These are phyloP conservation scores for Trichosurus vulpecula DNA, from an alignment of 2,797 vertebrate genomes.

Conservation along the genomic window DNA sequence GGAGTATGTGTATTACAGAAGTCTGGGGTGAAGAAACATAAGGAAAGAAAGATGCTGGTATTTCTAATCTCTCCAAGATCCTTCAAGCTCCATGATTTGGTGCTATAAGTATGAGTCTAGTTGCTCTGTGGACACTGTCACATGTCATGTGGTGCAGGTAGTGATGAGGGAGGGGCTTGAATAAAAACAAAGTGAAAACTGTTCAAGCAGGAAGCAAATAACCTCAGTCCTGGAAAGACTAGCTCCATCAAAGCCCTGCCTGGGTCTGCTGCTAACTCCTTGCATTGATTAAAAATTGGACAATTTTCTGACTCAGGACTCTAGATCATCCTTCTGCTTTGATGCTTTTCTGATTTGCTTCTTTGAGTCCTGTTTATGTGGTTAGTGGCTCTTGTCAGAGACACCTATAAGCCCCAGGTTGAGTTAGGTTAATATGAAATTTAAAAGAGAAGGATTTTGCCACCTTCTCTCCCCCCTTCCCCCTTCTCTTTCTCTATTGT, in stretches of 20 bases:
- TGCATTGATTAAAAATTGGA: background rate
- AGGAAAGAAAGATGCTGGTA: background rate
- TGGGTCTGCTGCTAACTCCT: background rate
- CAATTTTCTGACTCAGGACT: background rate
- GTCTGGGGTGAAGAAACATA: no score
- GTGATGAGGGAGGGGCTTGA: background rate
- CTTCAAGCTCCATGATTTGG: background rate
- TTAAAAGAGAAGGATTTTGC: background rate
- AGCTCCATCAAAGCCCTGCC: background rate
- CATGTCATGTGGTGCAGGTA: background rate
- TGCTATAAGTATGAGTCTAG: background rate
- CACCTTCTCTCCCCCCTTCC: background rate
- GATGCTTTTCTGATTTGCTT: background rate
- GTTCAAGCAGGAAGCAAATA: background rate
- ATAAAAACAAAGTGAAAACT: background rate
- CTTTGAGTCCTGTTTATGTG: background rate
- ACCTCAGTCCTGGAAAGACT: background rate
- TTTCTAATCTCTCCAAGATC: background rate
- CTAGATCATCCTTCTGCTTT: background rate
- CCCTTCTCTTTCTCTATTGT: background rate
- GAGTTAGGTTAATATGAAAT: background rate
- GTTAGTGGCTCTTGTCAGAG: background rate
- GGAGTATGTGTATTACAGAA: no score
- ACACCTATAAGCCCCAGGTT: background rate
- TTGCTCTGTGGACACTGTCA: background rate